These are phyloP conservation scores for Terrapene triunguis DNA, from an alignment of 2,113 vertebrate genomes.

Conservation along the genomic window DNA sequence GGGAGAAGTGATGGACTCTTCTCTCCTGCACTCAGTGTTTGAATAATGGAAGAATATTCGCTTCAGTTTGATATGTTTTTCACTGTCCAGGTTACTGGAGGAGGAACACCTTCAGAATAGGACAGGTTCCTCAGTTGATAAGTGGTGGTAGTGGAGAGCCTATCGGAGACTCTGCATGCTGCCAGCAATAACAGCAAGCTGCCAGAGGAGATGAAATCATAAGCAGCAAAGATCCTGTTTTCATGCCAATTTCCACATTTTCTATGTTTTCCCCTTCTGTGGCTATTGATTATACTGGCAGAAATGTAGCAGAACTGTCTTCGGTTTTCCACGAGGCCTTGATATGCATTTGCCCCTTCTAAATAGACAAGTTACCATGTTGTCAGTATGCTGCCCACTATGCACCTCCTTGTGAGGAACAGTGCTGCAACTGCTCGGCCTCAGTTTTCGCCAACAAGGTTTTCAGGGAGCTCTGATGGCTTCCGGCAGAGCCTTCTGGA, in stretches of 20 bases:
- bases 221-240: constrained; percentile 12
- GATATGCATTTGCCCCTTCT: background rate
- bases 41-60: background rate
- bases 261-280: background rate
- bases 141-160: rapidly evolving
- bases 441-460: background rate
- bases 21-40: background rate
- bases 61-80: background rate
- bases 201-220: constrained; percentile 5
- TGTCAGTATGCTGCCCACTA: background rate
- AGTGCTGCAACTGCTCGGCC: background rate
- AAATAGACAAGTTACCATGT: background rate
- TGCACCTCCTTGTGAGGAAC: background rate
- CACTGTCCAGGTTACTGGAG: background rate
- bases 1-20: background rate
- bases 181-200: background rate
- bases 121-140: background rate
- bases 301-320: background rate
- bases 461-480: background rate
- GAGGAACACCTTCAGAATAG: background rate
- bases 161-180: background rate
- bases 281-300: background rate
- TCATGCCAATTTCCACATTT: background rate
- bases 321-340: background rate
- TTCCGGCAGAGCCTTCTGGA: background rate